phyloP scores from a whole-genome alignment of 1,140 invertebrate genomes.

The Drosophila obscura region DNA sequence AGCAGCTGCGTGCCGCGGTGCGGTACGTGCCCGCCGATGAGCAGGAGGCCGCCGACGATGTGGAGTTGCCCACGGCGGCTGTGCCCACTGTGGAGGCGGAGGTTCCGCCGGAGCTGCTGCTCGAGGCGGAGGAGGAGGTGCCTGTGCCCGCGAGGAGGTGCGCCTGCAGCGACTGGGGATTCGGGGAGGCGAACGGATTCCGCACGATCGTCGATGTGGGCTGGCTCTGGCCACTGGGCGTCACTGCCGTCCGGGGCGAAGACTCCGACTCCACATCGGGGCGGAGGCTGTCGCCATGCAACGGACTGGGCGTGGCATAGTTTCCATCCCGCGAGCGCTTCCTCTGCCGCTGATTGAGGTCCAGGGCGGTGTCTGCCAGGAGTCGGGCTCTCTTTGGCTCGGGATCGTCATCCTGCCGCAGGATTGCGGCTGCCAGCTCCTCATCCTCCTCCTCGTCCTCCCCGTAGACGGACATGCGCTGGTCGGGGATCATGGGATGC shows the following conservation, averaged over 20 bases:
- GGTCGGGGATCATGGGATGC: conserved; percentile 82
- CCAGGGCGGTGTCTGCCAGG: conserved; percentile 47
- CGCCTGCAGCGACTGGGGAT: conserved; percentile 53
- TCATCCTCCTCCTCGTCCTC: conserved; percentile 82
- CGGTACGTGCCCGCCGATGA: conserved; percentile 29
- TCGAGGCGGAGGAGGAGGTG: conserved; percentile 23
- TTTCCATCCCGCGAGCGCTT: conserved; percentile 77
- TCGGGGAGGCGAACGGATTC: conserved; percentile 80
- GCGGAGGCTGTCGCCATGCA: conserved; percentile 58
- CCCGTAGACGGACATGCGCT: conserved; percentile 77
- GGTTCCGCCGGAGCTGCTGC: conserved; percentile 31
- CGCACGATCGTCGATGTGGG: conserved; percentile 78
- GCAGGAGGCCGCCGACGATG: conserved; percentile 16
- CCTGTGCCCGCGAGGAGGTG: conserved; percentile 16
- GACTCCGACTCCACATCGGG: conserved; percentile 33
- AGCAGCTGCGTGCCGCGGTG: conserved; percentile 41
- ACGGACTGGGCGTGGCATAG: conserved; percentile 84
- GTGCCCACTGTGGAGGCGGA: conserved; percentile 21
- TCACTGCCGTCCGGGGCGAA: conserved; percentile 15
- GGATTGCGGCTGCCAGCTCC: conserved; percentile 50
- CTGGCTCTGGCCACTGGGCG: conserved; percentile 35
- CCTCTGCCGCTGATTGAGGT: conserved; percentile 69
- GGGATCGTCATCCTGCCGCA: conserved; percentile 51
- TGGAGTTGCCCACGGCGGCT: conserved; percentile 7
- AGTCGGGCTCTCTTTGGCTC: conserved; percentile 70